Conservation (phyloP, 2,113 vertebrate species). For the Apaloderma vittatum region DNA sequence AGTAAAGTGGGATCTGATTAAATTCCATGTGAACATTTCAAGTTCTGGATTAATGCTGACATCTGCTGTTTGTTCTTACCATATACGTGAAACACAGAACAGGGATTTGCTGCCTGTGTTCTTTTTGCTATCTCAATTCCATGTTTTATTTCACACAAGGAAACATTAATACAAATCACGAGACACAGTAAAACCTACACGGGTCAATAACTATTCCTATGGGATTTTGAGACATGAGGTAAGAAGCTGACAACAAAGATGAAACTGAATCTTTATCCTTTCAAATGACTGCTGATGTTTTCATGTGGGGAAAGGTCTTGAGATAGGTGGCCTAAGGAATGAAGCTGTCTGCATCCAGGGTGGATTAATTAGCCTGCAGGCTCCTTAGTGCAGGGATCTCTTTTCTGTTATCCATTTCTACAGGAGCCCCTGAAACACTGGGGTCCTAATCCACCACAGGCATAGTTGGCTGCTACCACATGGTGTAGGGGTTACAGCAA, state of each 20-base stretch:
- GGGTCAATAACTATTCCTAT: neutral
- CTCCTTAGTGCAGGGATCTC: neutral
- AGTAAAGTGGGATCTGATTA: neutral
- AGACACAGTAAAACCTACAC: neutral
- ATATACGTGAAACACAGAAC: neutral
- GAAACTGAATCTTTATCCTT: neutral
- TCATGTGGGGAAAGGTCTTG: neutral
- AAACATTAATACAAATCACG: neutral
- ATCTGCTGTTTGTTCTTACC: conserved; percentile 56
- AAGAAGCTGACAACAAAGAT: neutral
- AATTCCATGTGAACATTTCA: neutral
- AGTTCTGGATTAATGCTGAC: conserved; percentile 65
- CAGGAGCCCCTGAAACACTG: neutral
- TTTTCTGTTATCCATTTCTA: neutral
- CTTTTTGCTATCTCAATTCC: neutral
- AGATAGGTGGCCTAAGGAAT: neutral
- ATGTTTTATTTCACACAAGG: neutral
- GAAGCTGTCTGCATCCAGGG: neutral
- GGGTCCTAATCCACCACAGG: neutral
- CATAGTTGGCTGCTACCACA: neutral
- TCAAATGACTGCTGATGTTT: neutral
- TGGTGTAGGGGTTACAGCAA: neutral
- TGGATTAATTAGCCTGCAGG: neutral
- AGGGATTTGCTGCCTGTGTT: neutral
- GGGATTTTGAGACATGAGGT: neutral